Percentiles rank a stretch among this genome's conserved stretches.
These are phyloP conservation scores for Oreochromis spilurus DNA, from an alignment of 2,113 vertebrate genomes.

Conservation along the genomic window DNA sequence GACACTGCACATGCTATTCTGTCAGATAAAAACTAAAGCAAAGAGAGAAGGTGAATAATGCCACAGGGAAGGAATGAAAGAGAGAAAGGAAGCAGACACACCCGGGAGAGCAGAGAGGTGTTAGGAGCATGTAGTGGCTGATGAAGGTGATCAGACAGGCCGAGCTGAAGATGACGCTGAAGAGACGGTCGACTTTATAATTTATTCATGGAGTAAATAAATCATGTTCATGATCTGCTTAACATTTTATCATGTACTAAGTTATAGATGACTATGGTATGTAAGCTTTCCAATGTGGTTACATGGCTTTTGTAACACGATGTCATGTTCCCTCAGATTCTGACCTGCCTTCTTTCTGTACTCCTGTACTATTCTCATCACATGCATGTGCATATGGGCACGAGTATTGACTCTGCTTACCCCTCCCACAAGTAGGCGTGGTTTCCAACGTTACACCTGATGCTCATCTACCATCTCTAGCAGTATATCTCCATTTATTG, in stretches of 20 bases:
- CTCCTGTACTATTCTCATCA: not conserved
- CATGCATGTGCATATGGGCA: not conserved
- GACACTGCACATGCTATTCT: not conserved
- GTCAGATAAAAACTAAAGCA: not conserved
- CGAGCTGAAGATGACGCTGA: not conserved
- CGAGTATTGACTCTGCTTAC: not conserved
- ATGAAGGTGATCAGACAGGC: not conserved
- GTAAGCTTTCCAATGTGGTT: not conserved
- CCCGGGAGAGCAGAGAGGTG: not conserved
- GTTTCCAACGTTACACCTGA: not conserved
- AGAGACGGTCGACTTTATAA: not conserved
- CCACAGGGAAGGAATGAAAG: not conserved
- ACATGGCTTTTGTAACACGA: not conserved
- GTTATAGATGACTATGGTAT: not conserved
- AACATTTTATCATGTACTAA: not conserved
- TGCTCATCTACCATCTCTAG: not conserved
- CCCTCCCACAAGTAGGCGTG: not conserved
- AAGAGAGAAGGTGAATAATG: not conserved
- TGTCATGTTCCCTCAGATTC: not conserved
- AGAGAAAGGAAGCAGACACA: not conserved
- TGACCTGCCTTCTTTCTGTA: not conserved
- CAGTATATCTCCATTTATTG: not conserved
- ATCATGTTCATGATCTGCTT: not conserved
- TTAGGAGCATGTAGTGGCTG: not conserved
- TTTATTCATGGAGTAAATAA: not conserved